Conservation (phyloP, 2,888 invertebrate genomes). For the Salticus scenicus region DNA sequence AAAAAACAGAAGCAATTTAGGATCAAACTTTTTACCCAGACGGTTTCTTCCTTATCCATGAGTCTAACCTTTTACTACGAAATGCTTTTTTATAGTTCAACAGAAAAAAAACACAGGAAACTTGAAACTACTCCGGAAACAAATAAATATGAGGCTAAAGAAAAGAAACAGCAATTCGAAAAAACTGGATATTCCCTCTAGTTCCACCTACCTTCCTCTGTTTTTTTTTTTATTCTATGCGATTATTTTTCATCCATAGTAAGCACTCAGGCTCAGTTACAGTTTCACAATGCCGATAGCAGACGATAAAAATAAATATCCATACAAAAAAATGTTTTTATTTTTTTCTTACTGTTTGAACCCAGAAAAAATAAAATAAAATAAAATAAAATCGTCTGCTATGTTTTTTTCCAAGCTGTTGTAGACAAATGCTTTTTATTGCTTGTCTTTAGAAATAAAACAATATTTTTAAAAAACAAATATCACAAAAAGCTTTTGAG, state of each 20-base stretch:
- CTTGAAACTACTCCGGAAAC: neutral
- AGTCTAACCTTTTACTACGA: neutral
- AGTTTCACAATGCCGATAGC: slow-evolving; percentile 3
- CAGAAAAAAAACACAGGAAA: neutral
- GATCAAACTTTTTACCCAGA: too few relatives aligned
- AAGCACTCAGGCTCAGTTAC: neutral
- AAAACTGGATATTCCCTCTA: neutral
- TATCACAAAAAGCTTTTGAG: too few relatives aligned
- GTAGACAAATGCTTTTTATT: slow-evolving; percentile 3
- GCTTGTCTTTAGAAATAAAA: neutral
- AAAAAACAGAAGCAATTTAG: too few relatives aligned
- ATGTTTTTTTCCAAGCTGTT: neutral
- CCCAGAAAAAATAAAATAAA: neutral
- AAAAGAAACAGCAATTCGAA: neutral
- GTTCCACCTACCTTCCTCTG: neutral
- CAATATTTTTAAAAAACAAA: too few relatives aligned
- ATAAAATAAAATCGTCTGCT: neutral
- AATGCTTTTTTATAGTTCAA: slow-evolving; percentile 16
- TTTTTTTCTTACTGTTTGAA: neutral
- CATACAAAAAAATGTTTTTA: neutral
- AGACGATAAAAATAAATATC: slow-evolving; percentile 1
- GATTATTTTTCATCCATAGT: slow-evolving; percentile 1
- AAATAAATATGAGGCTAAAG: neutral
- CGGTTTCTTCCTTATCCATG: too few relatives aligned
- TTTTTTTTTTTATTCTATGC: neutral